phyloP scores from a whole-genome alignment of 2,888 invertebrate genomes.

The Adela reaumurella region DNA sequence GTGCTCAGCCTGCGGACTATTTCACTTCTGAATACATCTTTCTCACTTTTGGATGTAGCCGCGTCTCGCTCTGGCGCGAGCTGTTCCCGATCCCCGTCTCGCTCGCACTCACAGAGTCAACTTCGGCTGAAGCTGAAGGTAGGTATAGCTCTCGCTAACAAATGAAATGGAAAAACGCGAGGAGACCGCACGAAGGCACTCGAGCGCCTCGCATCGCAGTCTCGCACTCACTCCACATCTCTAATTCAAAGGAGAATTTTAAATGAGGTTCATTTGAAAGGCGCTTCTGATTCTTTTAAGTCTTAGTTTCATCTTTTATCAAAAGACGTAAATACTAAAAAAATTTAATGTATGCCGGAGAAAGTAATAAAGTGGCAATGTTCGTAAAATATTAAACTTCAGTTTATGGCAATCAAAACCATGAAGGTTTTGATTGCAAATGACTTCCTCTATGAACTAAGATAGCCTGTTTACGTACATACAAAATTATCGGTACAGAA shows the following conservation, averaged over 20 bases:
- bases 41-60: slow-evolving; percentile 51
- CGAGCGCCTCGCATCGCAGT: no score
- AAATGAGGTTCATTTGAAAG: neutral
- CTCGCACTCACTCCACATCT: neutral
- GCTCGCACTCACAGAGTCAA: slow-evolving; percentile 52
- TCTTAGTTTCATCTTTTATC: no score
- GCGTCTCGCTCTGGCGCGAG: slow-evolving; percentile 30
- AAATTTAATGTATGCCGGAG: no score
- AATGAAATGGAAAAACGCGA: slow-evolving; percentile 27
- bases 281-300: no score
- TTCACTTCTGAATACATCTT: slow-evolving; percentile 67
- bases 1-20: slow-evolving; percentile 73
- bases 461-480: no score
- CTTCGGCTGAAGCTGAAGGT: slow-evolving; percentile 26
- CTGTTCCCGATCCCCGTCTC: slow-evolving; percentile 30
- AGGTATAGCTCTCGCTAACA: neutral
- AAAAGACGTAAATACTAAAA: no score
- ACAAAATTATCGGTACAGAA: no score
- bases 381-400: no score
- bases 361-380: no score
- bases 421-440: no score
- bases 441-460: no score
- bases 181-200: slow-evolving; percentile 14
- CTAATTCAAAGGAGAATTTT: neutral
- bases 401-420: no score